A percentile compares a stretch with the other conserved stretches of the same genome.
Conservation (phyloP, 2,797 vertebrate species). For the Propithecus perrieri region DNA sequence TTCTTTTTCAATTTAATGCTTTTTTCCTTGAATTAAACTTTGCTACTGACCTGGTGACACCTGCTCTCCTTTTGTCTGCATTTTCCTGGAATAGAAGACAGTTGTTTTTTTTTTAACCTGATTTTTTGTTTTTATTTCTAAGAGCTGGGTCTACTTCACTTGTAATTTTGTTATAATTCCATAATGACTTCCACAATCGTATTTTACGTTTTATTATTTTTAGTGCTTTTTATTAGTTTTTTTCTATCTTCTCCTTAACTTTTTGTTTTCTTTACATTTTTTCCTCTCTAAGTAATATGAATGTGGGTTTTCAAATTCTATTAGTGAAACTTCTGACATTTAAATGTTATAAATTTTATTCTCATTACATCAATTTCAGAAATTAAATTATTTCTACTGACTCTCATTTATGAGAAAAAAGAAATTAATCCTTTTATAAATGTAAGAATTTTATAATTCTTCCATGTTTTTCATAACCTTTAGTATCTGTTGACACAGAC, state of each 20-base stretch:
- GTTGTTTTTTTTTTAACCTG: neutral
- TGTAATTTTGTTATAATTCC: neutral
- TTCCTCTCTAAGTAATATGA: neutral
- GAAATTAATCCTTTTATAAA: neutral
- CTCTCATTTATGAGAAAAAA: neutral
- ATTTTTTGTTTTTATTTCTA: neutral
- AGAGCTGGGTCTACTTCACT: neutral
- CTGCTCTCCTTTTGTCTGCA: neutral
- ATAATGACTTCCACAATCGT: neutral
- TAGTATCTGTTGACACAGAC: neutral
- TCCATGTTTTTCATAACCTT: neutral
- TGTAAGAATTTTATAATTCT: neutral
- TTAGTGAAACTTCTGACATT: neutral
- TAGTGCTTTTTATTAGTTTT: neutral
- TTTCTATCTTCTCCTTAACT: neutral
- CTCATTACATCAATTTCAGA: neutral
- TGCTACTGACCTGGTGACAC: accelerated
- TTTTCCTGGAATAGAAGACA: neutral
- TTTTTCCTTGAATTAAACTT: neutral
- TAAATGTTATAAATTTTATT: neutral
- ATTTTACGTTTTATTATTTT: neutral
- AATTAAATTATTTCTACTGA: neutral
- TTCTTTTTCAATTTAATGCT: neutral
- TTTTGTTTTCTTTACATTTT: neutral
- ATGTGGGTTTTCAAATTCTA: neutral